Evolutionary conservation across 2,113 vertebrate genomes (phyloP).

Genomic region (Gracilinanus agilis): DNA sequence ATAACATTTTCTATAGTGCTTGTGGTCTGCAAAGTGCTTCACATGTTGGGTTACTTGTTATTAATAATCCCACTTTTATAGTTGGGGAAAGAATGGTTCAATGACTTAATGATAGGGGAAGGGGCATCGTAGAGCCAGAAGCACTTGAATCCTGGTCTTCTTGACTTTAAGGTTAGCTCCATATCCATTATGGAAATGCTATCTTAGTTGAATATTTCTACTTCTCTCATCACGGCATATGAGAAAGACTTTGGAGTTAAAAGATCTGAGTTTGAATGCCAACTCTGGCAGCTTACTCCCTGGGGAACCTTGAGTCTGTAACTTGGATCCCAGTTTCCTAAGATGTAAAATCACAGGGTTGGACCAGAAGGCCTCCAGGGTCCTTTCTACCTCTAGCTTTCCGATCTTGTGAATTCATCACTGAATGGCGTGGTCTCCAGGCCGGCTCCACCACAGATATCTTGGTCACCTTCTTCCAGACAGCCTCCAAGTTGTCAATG

Average conservation of each 20-base stretch:
- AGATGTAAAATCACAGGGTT: background rate
- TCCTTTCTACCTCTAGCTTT: background rate
- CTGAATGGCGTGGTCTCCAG: background rate
- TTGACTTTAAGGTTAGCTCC: background rate
- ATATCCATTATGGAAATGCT: no score
- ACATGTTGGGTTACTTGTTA: background rate
- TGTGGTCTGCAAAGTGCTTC: background rate
- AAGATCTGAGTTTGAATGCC: background rate
- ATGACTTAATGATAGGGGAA: background rate
- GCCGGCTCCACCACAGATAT: background rate
- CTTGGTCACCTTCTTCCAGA: background rate
- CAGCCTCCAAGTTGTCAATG: background rate
- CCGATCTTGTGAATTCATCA: background rate
- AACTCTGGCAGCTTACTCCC: background rate
- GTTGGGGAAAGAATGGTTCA: background rate
- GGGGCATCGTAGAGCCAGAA: background rate
- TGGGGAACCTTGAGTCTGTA: rapidly evolving
- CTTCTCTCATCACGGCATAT: rapidly evolving
- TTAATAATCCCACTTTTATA: background rate
- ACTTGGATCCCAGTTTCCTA: background rate
- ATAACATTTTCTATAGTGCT: background rate
- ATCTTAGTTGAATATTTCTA: background rate
- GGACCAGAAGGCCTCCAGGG: background rate
- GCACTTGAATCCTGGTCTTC: background rate
- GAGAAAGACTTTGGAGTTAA: background rate